Base-by-base conservation (phyloP, 2,888 invertebrate genomes). In the Erebia ligea region DNA sequence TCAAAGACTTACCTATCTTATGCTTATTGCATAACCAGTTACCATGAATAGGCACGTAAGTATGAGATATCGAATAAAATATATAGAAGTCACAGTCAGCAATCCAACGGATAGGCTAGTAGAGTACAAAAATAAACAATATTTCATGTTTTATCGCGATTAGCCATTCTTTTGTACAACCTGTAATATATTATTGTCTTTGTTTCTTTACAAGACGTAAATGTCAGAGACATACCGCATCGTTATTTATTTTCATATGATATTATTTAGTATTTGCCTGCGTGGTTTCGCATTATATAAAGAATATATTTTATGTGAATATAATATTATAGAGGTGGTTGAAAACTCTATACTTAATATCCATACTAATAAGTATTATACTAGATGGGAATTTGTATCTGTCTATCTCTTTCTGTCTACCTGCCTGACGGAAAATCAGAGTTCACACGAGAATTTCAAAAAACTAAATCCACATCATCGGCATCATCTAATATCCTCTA, bases 71-170 rank as follows among this genome's bases (percentile, higher is more conserved):
- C 58, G 34, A 4, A 58, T n/a, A n/a, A 13, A 34, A 15, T 25
- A 34, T 17, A 10, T 40, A 0, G 2, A 59, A 59, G 57, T 57
- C 25, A 34, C 57, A 15, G 57, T 57, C 57, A 57, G 48, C 17
- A 40, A n/a, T 57, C 58, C 13, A 66, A 56, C 54, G 21, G 13
- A 13, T 61, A 45, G 15, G n/a, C 17, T 40, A 19, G 61, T 19
- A 45, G 61, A 10, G 19, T 40, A 40, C 9, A 59, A 58, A 59
- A 59, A 59, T 59, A 59, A 59, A 25, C 45, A 67, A 45, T 57
- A 45, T 67, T 67, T 50, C 52, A 67, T 40, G 19, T n/a, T 40
- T 34, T 52, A 61, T 62, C 62, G 48, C 45, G 62, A 68, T 62
- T 63, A 21, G 9, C 19, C 42, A 19, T 62, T 62, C n/a, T 45